Evolutionary conservation across 2,888 invertebrate species (phyloP).

Genomic region (Euzetes globulus): DNA sequence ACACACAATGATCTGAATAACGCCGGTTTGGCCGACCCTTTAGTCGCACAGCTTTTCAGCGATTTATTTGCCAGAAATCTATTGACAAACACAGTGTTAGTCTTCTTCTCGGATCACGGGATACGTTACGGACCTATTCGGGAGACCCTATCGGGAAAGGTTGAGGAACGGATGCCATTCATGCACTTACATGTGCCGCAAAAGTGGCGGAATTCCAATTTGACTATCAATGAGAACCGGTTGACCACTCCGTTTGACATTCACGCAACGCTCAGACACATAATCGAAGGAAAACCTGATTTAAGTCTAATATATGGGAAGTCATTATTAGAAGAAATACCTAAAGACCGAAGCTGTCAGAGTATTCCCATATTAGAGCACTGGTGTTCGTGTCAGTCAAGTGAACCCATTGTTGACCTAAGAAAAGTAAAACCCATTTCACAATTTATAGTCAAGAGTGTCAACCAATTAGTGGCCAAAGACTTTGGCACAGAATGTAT

Average conservation of each 20-base stretch:
- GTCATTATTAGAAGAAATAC: slow-evolving; percentile 46
- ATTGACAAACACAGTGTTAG: slow-evolving; percentile 60
- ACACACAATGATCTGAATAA: slow-evolving; percentile 47
- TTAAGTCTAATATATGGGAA: slow-evolving; percentile 37
- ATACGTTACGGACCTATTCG: slow-evolving; percentile 76
- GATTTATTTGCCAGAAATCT: slow-evolving; percentile 53
- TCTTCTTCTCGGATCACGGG: slow-evolving; percentile 79
- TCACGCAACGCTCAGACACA: slow-evolving; percentile 46
- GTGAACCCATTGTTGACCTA: background rate
- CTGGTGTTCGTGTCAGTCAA: slow-evolving; percentile 46
- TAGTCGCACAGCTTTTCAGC: slow-evolving; percentile 51
- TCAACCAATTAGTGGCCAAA: background rate
- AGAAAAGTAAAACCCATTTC: background rate
- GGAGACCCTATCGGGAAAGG: slow-evolving; percentile 57
- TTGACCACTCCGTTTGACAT: slow-evolving; percentile 49
- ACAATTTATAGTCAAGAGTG: background rate
- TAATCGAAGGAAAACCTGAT: slow-evolving; percentile 39
- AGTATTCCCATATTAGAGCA: slow-evolving; percentile 46
- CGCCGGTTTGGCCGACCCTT: slow-evolving; percentile 44
- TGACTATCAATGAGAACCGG: slow-evolving; percentile 45
- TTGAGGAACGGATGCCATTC: slow-evolving; percentile 49
- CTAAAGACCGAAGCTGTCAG: slow-evolving; percentile 46
- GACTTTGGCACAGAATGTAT: background rate
- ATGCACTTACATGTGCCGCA: slow-evolving; percentile 46
- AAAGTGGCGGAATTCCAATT: slow-evolving; percentile 44